Evolutionary conservation across 2,888 invertebrate genomes (phyloP).

Genomic region (Neoaliturus tenellus): DNA sequence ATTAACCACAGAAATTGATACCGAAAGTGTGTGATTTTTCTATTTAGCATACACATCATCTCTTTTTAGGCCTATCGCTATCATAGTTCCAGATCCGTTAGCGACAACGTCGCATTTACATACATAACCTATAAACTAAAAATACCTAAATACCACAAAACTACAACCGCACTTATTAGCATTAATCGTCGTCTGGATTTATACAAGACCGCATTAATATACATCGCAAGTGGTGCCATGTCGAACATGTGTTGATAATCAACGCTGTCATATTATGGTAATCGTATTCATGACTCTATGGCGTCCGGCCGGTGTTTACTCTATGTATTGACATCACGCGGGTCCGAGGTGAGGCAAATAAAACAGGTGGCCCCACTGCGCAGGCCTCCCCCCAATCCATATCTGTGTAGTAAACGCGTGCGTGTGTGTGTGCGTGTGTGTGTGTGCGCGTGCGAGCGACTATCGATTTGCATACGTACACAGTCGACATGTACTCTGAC

Average conservation of each 20-base stretch:
- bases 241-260: constrained; percentile 15
- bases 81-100: no score
- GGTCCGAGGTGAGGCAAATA: background rate
- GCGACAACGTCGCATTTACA: no score
- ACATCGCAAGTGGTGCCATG: background rate
- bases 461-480: constrained; percentile 27
- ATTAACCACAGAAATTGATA: no score
- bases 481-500: constrained; percentile 5
- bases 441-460: background rate
- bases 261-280: constrained; percentile 14
- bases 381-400: background rate
- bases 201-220: constrained; percentile 22
- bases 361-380: background rate
- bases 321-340: background rate
- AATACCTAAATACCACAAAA: no score
- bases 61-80: no score
- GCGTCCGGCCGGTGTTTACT: background rate
- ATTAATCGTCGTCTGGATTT: no score
- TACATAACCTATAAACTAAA: no score
- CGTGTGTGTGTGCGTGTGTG: background rate
- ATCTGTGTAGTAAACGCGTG: constrained; percentile 10
- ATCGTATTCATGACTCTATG: background rate
- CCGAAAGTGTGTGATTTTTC: no score
- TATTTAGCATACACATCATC: no score
- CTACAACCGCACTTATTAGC: no score